Conservation (phyloP, 1,140 invertebrate species). For the Parapsyche elsis region DNA sequence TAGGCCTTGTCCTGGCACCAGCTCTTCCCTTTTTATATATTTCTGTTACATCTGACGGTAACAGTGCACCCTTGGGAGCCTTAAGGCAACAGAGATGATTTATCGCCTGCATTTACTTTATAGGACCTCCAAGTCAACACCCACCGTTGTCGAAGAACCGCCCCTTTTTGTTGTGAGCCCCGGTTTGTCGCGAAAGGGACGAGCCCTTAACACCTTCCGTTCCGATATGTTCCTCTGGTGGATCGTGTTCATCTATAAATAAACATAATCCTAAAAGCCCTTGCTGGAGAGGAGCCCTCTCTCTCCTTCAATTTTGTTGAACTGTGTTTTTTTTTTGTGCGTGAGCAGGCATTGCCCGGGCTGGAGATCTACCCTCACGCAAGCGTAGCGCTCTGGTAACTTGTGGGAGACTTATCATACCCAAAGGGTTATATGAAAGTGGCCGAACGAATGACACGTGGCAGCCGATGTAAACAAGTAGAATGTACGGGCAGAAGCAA, state of each 20-base stretch:
- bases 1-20: neutral
- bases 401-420: slow-evolving; percentile 55
- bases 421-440: slow-evolving; percentile 53
- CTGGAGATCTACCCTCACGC: neutral
- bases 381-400: slow-evolving; percentile 40
- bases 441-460: slow-evolving; percentile 46
- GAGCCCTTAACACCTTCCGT: slow-evolving; percentile 45
- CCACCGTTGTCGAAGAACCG: neutral
- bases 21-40: slow-evolving; percentile 52
- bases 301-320: neutral
- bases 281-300: slow-evolving; percentile 5
- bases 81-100: slow-evolving; percentile 47
- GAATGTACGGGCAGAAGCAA: neutral
- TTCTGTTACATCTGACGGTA: slow-evolving; percentile 54
- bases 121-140: neutral
- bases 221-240: slow-evolving; percentile 46
- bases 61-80: slow-evolving; percentile 56
- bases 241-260: slow-evolving; percentile 56
- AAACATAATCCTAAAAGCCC: slow-evolving; percentile 56
- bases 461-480: neutral
- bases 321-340: neutral
- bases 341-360: no score
- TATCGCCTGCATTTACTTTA: slow-evolving; percentile 49
- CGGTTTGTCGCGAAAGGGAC: slow-evolving; percentile 17
- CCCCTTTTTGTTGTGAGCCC: slow-evolving; percentile 33